Evolutionary conservation across 92 coral and sea anemone species (phyloP).

Genomic region (Umimayanthus kanabou): DNA sequence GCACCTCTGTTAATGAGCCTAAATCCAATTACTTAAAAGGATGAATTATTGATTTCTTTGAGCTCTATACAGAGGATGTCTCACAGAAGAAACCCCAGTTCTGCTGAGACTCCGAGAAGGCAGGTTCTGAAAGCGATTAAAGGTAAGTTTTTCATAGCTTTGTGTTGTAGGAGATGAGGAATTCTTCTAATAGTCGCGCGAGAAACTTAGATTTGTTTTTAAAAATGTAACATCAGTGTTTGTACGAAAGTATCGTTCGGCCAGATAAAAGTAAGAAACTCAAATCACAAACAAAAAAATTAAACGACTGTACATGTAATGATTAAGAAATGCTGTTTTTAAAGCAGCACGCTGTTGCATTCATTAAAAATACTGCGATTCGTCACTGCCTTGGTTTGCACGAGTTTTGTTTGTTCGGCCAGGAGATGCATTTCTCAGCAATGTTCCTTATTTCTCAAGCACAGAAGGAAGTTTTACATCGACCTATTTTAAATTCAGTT

Average conservation of each 20-base stretch:
- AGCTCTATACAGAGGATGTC: background rate
- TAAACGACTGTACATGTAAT: too few relatives aligned
- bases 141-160: background rate
- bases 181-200: background rate
- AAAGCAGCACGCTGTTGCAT: background rate
- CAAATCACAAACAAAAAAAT: background rate
- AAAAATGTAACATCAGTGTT: background rate
- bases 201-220: background rate
- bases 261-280: background rate
- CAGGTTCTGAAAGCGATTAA: background rate
- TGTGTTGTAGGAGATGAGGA: background rate
- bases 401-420: background rate
- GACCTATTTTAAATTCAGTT: too few relatives aligned
- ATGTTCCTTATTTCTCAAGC: too few relatives aligned
- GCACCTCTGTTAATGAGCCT: background rate
- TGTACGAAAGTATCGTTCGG: background rate
- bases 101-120: background rate
- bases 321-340: too few relatives aligned
- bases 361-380: background rate
- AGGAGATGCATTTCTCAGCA: background rate
- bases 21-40: background rate
- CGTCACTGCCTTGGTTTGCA: background rate
- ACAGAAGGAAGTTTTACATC: background rate
- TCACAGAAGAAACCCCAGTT: background rate
- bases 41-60: background rate